phyloP scores from a whole-genome alignment of 2,797 vertebrate species.

The Spinus pinus region DNA sequence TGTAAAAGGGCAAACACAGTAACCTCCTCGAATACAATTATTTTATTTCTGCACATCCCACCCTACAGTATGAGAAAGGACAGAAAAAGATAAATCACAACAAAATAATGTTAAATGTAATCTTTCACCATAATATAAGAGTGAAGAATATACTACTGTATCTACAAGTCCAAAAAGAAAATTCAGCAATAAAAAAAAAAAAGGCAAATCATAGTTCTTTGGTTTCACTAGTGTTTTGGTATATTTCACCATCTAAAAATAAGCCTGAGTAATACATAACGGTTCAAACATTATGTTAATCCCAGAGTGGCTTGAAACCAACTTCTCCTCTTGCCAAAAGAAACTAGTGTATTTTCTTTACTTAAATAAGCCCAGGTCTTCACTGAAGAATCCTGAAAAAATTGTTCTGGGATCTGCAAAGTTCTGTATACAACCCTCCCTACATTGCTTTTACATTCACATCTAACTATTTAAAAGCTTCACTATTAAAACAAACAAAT shows the following conservation, averaged over 20 bases:
- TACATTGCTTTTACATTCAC: not conserved
- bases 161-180: not conserved
- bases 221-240: not conserved
- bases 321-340: not conserved
- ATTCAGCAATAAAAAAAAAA: not conserved
- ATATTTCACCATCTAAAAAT: not conserved
- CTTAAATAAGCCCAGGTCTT: not conserved
- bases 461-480: not conserved
- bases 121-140: not conserved
- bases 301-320: not conserved
- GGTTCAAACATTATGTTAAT: not conserved
- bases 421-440: not conserved
- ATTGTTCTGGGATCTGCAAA: not conserved
- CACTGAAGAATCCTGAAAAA: not conserved
- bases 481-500: not conserved
- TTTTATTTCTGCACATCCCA: not conserved
- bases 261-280: not conserved
- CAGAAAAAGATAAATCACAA: not conserved
- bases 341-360: not conserved
- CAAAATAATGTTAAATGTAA: not conserved
- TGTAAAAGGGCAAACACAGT: not conserved
- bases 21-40: not conserved
- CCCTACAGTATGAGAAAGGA: not conserved
- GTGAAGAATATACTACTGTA: not conserved
- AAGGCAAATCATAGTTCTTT: not conserved